phyloP scores from a whole-genome alignment of 1,140 invertebrate species.

The Heliconius hewitsoni region DNA sequence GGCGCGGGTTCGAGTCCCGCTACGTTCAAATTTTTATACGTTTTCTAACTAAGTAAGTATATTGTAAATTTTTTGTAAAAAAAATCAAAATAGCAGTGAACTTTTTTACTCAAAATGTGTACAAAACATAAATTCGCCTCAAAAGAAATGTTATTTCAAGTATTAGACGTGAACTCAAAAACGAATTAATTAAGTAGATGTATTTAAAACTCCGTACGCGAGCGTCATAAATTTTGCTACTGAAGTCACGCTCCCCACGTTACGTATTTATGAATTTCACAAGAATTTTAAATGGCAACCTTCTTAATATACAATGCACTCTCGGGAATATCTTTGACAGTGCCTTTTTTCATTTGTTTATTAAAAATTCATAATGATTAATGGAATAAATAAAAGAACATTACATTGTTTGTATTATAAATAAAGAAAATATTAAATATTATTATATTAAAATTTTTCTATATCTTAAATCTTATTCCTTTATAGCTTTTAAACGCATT shows the following conservation, averaged over 20 bases:
- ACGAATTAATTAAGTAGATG: constrained; percentile 18
- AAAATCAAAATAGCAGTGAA: background rate
- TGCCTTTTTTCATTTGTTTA: background rate
- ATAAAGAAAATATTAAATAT: too few species aligned
- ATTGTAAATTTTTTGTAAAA: too few species aligned
- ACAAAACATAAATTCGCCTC: background rate
- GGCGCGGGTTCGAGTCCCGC: too few species aligned
- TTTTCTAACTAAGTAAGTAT: too few species aligned
- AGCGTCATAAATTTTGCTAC: constrained; percentile 12
- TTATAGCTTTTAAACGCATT: too few species aligned
- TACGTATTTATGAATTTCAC: constrained; percentile 9
- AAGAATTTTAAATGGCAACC: constrained; percentile 15
- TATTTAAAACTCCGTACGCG: constrained; percentile 19
- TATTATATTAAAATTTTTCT: too few species aligned
- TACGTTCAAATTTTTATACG: too few species aligned
- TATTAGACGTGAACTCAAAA: constrained; percentile 6
- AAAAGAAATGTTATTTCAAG: background rate
- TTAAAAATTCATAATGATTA: background rate
- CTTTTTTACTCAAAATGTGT: background rate
- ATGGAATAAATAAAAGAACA: background rate
- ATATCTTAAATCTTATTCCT: too few species aligned
- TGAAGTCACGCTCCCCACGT: constrained; percentile 12
- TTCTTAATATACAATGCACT: constrained; percentile 6
- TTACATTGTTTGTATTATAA: too few species aligned
- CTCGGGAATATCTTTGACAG: background rate